Evolutionary conservation across 2,113 vertebrate species (phyloP).

Genomic region (Gyps fulvus): DNA sequence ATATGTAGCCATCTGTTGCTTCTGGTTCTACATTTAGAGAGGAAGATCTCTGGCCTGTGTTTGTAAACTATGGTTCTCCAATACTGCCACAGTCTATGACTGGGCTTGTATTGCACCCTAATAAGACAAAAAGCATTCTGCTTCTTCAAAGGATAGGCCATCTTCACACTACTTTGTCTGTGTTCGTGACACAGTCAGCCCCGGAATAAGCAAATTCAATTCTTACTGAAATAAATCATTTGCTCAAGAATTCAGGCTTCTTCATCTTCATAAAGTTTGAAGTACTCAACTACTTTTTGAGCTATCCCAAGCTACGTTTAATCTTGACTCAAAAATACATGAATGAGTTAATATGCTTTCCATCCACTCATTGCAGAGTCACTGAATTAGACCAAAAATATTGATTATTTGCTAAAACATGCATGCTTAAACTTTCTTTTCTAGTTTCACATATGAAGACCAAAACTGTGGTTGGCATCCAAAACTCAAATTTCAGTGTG

Average conservation of each 20-base stretch:
- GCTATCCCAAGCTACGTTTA: neutral
- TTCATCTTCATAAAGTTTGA: neutral
- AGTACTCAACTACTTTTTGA: neutral
- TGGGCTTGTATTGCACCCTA: neutral
- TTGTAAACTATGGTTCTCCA: neutral
- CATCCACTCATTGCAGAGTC: neutral
- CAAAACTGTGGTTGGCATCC: neutral
- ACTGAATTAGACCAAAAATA: neutral
- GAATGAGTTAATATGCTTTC: neutral
- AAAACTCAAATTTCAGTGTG: neutral
- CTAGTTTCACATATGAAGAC: neutral
- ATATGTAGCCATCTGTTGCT: neutral
- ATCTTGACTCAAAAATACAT: neutral
- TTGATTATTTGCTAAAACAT: neutral
- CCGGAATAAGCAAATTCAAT: neutral
- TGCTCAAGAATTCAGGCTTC: neutral
- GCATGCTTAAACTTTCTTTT: neutral
- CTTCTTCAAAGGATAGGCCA: neutral
- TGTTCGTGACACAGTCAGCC: neutral
- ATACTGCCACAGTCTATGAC: neutral
- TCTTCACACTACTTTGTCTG: neutral
- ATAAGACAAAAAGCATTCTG: neutral
- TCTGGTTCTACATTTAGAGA: neutral
- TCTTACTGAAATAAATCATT: neutral
- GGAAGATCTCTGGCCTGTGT: neutral